Percentiles rank a stretch among this genome's conserved stretches.
phyloP scores from a whole-genome alignment of 2,888 invertebrate species.

The Slavum lentiscoides region DNA sequence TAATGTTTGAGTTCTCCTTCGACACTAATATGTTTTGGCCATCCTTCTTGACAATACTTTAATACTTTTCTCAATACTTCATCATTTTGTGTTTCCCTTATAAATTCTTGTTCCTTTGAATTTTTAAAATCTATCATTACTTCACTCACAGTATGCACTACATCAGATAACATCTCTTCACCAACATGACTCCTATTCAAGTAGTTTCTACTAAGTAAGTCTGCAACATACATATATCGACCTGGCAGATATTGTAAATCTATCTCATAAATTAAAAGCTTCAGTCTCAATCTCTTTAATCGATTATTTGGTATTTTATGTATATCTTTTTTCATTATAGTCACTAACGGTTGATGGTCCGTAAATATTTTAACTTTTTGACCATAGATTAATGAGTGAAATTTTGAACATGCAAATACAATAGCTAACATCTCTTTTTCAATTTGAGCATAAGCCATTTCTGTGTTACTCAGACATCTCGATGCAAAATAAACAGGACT shows the following conservation, averaged over 20 bases:
- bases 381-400: conserved; percentile 47
- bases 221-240: conserved; percentile 1
- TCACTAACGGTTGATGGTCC: conserved; percentile 5
- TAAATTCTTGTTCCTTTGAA: neutral
- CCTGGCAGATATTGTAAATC: conserved; percentile 9
- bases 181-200: neutral
- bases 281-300: conserved; percentile 11
- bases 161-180: neutral
- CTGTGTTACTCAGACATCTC: neutral
- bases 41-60: neutral
- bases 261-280: neutral
- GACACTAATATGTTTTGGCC: neutral
- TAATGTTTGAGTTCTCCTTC: neutral
- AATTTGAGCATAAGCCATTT: neutral
- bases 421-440: conserved; percentile 48
- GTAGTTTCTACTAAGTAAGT: conserved; percentile 1
- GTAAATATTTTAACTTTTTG: conserved; percentile 2
- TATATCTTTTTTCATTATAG: conserved; percentile 38
- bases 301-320: conserved; percentile 17
- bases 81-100: neutral
- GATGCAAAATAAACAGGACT: neutral
- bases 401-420: conserved; percentile 42
- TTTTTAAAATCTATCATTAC: neutral
- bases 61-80: neutral
- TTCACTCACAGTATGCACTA: neutral